Conservation (phyloP, 2,888 invertebrate species). For the Trissolcus brochymenae region DNA sequence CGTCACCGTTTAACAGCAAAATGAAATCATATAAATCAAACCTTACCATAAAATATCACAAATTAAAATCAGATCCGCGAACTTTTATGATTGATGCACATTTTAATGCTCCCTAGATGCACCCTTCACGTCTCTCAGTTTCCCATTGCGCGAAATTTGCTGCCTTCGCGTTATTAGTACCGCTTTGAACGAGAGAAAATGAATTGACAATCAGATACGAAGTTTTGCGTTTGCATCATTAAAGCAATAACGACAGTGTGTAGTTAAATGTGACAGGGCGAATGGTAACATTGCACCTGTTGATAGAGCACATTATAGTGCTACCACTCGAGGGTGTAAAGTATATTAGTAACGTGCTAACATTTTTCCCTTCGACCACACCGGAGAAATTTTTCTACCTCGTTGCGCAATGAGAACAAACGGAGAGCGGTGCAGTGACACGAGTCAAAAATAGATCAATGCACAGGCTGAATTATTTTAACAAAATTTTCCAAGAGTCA, state of each 20-base stretch:
- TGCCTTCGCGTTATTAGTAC: too few species aligned
- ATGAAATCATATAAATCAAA: too few species aligned
- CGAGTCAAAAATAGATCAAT: conserved; percentile 39
- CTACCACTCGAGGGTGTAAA: conserved; percentile 41
- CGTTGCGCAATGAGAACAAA: conserved; percentile 46
- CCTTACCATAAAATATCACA: too few species aligned
- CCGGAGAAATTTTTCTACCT: conserved; percentile 33
- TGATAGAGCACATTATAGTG: conserved; percentile 47
- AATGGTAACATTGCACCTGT: conserved; percentile 47
- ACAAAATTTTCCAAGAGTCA: not conserved
- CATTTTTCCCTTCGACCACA: conserved; percentile 34
- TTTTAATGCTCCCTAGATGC: too few species aligned
- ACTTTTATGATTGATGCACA: too few species aligned
- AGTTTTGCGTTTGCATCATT: conserved; percentile 9
- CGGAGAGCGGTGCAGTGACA: conserved; percentile 39
- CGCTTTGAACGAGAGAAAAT: not conserved
- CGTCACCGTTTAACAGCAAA: too few species aligned
- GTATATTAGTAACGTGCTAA: conserved; percentile 40
- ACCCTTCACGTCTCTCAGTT: too few species aligned
- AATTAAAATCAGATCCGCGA: too few species aligned
- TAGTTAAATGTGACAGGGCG: conserved; percentile 33
- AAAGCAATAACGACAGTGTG: conserved; percentile 23
- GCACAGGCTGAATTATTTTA: conserved; percentile 14
- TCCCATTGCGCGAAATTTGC: too few species aligned
- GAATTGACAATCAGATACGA: conserved; percentile 11